Base-by-base conservation (phyloP, 2,113 vertebrate genomes). In the Solea solea region DNA sequence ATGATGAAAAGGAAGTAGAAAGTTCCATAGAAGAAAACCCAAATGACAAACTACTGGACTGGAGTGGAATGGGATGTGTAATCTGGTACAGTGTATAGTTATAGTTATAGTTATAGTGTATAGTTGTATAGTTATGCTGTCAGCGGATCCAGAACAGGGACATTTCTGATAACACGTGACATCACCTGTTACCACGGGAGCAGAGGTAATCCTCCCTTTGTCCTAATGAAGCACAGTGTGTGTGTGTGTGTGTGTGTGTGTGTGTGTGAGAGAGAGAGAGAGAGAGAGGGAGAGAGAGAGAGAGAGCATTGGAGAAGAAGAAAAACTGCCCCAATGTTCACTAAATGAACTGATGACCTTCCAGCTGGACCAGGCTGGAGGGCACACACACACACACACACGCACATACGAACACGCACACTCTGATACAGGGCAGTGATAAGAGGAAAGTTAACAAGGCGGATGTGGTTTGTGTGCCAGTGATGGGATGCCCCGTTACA, bases 301-400 rank as follows among this genome's bases (percentile, higher is more conserved):
- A 27, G 52, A 28, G 16, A 25, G 16, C 51, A 56, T 41, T 46
- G 67, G 72, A 52, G 64, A 82, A 72, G 63, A 82, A 72, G 63
- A 76, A 64, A 74, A 61, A 80, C 57, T 44, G 58, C 50, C 70
- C 44, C 61, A 78, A 64, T 68, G 70, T 79, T 72, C 61, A 83
- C 55, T 54, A 81, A 83, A 71, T 58, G 58, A 83, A 80, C 78
- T 69, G 69, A 81, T 74, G 83, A 88, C 86, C 83, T 77, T 78
- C 86, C 83, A 88, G 86, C 86, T 88, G 86, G 83, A 88, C 81
- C 62, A 66, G 78, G 80, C 83, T 77, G 74, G 0, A 76, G 80
- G 86, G 86, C 49, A 66, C 39, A 65, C 28, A 64, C 60, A 52
- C 44, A 53, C 49, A 46, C 21, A 53, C 49, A 34, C 69, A 41